Evolutionary conservation across 2,113 vertebrate species (phyloP).

Genomic region (Cyrtonyx montezumae): DNA sequence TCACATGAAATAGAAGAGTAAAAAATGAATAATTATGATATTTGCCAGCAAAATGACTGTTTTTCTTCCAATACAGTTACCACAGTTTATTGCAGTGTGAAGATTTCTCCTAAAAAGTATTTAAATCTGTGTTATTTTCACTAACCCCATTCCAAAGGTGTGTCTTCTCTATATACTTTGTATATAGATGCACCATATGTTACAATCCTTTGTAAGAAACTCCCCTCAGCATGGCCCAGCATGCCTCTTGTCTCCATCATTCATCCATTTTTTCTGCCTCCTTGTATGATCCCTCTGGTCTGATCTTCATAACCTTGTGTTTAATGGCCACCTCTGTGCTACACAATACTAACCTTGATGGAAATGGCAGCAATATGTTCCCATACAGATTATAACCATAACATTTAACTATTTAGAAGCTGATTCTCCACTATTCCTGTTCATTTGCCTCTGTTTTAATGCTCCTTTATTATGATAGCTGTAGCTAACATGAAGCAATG

Average conservation of each 20-base stretch:
- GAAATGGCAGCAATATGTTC: background rate
- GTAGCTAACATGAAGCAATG: background rate
- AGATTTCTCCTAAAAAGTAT: background rate
- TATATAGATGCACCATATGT: rapidly evolving
- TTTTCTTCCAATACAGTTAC: background rate
- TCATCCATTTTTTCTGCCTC: background rate
- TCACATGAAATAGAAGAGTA: rapidly evolving
- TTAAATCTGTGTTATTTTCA: background rate
- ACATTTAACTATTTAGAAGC: background rate
- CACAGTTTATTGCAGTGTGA: background rate
- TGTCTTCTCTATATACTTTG: background rate
- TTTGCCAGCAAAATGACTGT: background rate
- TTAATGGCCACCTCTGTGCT: background rate
- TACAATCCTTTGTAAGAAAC: background rate
- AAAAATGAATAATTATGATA: background rate
- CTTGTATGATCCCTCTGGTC: background rate
- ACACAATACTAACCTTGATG: background rate
- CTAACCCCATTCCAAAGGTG: background rate
- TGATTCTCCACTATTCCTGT: background rate
- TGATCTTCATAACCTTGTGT: background rate
- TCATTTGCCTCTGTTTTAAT: background rate
- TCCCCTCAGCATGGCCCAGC: rapidly evolving
- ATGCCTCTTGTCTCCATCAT: background rate
- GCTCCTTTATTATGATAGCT: background rate
- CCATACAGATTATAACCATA: background rate